Evolutionary conservation across 2,888 invertebrate species (phyloP), one percentile per base, ranked within the genome.

Genomic region (Alentia gelatinosa): DNA sequence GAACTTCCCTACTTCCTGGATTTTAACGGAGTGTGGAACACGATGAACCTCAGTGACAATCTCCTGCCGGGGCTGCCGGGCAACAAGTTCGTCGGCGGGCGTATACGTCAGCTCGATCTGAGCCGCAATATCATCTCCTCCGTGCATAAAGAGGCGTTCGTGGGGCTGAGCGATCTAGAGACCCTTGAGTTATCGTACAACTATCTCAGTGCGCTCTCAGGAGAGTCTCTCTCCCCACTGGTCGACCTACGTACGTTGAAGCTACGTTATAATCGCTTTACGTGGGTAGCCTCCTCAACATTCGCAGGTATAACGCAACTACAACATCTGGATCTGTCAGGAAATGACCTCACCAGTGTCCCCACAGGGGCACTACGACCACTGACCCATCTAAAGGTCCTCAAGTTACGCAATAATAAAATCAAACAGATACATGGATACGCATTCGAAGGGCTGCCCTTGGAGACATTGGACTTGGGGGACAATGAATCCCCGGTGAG

Each of bases 221-320:
- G 75, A 4, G 91, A 91, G 19, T 35, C 83, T 7, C 89, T 92
- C 33, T 39, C 79, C 3, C 47, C 86, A 7, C 88, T 92, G 26
- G 35, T 40, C 26, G 89, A 90, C 23, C 89, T 90, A 4, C 40
- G 50, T 42, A 89, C 83, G 30, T 39, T 92, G 26, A 33, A 89
- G 33, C 90, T 92, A 7, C 89, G 90, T 74, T 92, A 92, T 91
- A 92, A 92, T 90, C 92, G 91, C 30, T 79, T 92, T 86, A 89
- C 40, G 39, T 74, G 50, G 35, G 56, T 92, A 40, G 39, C 90
- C 37, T 9, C 40, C 7, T 56, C 75, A 9, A 89, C 91, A 5
- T 92, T 92, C 88, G 37, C 23, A 5, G 90, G 75, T 19, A 75
- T 90, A 1, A 47, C 74, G 7, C 90, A 75, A 12, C 89, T 92